phyloP scores from a whole-genome alignment of 2,113 vertebrate species.

The Ptychochromis oligacanthus region DNA sequence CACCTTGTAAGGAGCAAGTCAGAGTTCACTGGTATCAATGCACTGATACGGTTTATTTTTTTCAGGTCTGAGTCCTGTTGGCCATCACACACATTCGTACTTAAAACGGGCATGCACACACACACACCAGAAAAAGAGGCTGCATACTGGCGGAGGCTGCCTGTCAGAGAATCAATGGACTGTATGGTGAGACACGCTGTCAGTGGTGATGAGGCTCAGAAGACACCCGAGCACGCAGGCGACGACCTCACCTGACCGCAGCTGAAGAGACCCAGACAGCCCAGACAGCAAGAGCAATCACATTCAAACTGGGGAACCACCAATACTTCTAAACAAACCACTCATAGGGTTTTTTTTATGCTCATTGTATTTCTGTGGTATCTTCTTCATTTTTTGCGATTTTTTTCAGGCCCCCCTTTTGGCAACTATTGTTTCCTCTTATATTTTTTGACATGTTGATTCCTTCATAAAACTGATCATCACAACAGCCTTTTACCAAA shows the following conservation, averaged over 20 bases:
- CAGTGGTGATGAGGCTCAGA: conserved; percentile 70
- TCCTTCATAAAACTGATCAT: not conserved
- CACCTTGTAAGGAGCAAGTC: not conserved
- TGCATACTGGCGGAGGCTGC: conserved; percentile 49
- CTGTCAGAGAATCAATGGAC: conserved; percentile 71
- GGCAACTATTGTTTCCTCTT: not conserved
- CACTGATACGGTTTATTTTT: not conserved
- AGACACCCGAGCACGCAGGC: conserved; percentile 39
- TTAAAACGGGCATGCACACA: not conserved
- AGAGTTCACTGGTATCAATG: conserved; percentile 26
- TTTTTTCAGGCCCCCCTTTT: too few species aligned
- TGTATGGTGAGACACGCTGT: conserved; percentile 59
- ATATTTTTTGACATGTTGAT: not conserved
- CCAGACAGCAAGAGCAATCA: conserved; percentile 53
- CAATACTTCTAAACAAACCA: conserved; percentile 20
- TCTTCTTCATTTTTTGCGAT: not conserved
- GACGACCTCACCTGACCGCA: conserved; percentile 60
- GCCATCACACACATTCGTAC: conserved; percentile 19
- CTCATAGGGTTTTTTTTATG: not conserved
- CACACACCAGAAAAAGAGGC: not conserved
- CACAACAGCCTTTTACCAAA: not conserved
- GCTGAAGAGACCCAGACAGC: conserved; percentile 55
- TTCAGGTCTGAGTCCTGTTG: conserved; percentile 14
- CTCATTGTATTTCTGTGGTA: not conserved
- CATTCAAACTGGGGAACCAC: conserved; percentile 39